Evolutionary conservation across 2,888 invertebrate genomes (phyloP), one percentile per base, ranked within the genome.

Genomic region (Drosophila paranaensis): DNA sequence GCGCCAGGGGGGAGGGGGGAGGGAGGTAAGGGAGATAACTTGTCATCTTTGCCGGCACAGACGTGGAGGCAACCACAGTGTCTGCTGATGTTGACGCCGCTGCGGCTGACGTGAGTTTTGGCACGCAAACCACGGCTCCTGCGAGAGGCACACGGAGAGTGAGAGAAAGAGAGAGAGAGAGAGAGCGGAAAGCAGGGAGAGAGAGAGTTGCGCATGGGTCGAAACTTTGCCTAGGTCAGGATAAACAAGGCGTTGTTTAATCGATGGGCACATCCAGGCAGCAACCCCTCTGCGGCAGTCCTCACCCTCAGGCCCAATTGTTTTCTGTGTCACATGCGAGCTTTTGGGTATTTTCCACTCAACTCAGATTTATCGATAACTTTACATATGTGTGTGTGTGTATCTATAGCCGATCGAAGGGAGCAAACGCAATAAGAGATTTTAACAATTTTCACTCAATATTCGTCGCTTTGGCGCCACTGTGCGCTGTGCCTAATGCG

Each of bases 181-280:
- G 2, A 20, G 20, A 56, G 57, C 43, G 33, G 2, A 8, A 20
- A 3, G 27, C 27, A 46, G 33, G 14, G 33, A 48, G 46, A 25
- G 60, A 13, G 53, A 60, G 70, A 46, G 60, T 61, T 72, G 77
- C 77, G 77, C 79, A 75, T 60, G 37, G 33, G 45, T 35, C 25
- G 20, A 27, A 64, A 67, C 57, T 84, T 89, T 62, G 89, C 71
- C 89, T 84, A 84, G 89, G 83, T 84, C 83, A 89, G 88, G 89
- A 88, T 60, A 86, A 86, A 54, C 30, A 51, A 50, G 54, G 63
- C 69, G 43, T 65, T 84, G 85, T 84, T 84, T 62, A 84, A 84
- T 84, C 83, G 88, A 84, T 89, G 82, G 71, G 60, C 56, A 40
- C 56, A 16, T 43, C n/a, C 57, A 46, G 51, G 43, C 60, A 73